A percentile compares a stretch with the other conserved stretches of the same genome.
Conservation (phyloP, 2,888 invertebrate species). For the Sycophila texana region DNA sequence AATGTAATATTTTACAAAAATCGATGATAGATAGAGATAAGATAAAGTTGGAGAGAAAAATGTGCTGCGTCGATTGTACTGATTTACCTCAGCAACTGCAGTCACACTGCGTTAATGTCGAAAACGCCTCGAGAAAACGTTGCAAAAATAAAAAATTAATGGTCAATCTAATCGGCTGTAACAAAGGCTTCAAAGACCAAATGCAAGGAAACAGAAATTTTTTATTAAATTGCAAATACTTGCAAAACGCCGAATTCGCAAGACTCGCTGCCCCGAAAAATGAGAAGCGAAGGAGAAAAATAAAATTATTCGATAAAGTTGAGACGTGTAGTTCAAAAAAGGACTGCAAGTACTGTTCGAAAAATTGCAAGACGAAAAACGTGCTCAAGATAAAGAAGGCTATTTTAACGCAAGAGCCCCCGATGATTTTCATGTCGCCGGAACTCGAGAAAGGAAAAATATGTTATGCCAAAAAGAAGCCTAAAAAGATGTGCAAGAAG, state of each 20-base stretch:
- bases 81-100: not conserved
- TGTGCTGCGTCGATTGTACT: constrained; percentile 26
- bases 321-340: not conserved
- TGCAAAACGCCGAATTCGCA: constrained; percentile 7
- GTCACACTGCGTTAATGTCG: no score
- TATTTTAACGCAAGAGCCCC: constrained; percentile 17
- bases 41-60: not conserved
- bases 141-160: constrained; percentile 30
- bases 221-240: not conserved
- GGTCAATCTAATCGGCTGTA: constrained; percentile 9
- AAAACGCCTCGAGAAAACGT: not conserved
- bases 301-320: not conserved
- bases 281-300: not conserved
- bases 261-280: not conserved
- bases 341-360: not conserved
- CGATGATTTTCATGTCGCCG: constrained; percentile 24
- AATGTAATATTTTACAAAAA: not conserved
- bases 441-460: not conserved
- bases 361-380: constrained; percentile 6
- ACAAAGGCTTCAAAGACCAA: not conserved
- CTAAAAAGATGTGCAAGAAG: not conserved
- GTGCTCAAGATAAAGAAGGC: constrained; percentile 30
- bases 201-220: not conserved
- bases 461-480: not conserved
- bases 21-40: not conserved